A percentile compares a stretch with the other conserved stretches of the same genome.
Conservation (phyloP, 2,797 vertebrate species). For the Onychomys torridus region DNA sequence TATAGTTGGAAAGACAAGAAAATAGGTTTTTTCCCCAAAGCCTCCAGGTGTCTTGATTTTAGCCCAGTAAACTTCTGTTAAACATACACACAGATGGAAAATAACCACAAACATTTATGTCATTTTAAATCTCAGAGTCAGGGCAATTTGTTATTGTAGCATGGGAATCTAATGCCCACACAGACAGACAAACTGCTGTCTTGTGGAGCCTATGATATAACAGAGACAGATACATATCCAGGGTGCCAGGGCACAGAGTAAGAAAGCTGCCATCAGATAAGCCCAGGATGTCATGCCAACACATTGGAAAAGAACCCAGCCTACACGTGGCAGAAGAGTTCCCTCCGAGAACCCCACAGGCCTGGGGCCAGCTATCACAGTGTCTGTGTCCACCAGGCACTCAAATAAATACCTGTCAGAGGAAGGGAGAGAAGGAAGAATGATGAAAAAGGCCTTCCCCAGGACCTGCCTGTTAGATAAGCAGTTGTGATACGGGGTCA, state of each 20-base stretch:
- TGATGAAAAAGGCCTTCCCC: not conserved
- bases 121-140: not conserved
- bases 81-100: not conserved
- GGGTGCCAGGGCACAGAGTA: not conserved
- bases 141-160: not conserved
- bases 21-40: not conserved
- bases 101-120: not conserved
- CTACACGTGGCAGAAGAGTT: not conserved
- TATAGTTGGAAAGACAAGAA: not conserved
- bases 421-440: not conserved
- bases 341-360: not conserved
- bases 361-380: not conserved
- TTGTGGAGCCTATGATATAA: not conserved
- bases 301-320: not conserved
- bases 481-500: not conserved
- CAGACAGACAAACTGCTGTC: not conserved
- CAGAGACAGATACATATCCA: not conserved
- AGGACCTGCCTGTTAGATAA: conserved; percentile 21
- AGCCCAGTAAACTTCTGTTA: not conserved
- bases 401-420: not conserved
- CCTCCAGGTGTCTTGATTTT: not conserved
- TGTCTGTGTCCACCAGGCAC: not conserved
- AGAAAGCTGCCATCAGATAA: not conserved
- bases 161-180: not conserved
- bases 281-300: not conserved